Evolutionary conservation across 2,113 vertebrate genomes (phyloP).

Genomic region (Bubo bubo): DNA sequence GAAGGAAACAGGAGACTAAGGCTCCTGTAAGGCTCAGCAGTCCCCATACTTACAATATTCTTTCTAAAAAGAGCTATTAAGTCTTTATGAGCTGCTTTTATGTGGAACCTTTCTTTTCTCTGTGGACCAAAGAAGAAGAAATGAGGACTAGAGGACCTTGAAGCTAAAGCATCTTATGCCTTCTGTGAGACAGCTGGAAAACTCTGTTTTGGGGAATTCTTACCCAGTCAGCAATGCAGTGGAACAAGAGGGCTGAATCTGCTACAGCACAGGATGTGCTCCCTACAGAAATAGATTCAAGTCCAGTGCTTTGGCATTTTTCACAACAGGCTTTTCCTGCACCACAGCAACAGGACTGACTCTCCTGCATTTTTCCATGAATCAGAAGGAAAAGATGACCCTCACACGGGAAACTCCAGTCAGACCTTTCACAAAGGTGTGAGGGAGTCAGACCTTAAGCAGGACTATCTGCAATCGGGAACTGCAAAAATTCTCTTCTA

Average conservation of each 20-base stretch:
- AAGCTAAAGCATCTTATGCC: slow-evolving; percentile 2
- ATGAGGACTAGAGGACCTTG: background rate
- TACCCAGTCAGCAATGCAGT: background rate
- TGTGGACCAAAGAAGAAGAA: slow-evolving; percentile 16
- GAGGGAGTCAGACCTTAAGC: background rate
- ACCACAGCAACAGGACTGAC: background rate
- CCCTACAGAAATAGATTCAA: background rate
- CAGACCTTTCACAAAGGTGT: background rate
- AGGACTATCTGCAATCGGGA: background rate
- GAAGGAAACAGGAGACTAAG: slow-evolving; percentile 1
- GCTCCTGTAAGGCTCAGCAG: background rate
- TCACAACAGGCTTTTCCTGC: background rate
- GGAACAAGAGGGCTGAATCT: background rate
- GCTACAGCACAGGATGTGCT: background rate
- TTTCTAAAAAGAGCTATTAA: slow-evolving; percentile 2
- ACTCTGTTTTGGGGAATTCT: background rate
- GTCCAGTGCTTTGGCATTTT: background rate
- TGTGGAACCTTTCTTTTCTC: slow-evolving; percentile 10
- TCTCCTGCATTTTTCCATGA: background rate
- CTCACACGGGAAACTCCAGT: background rate
- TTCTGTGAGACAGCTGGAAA: slow-evolving; percentile 8
- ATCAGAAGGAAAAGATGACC: background rate
- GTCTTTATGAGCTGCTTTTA: slow-evolving; percentile 38
- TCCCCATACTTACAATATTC: background rate
- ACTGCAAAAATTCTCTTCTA: background rate